phyloP scores from a whole-genome alignment of 2,797 vertebrate species.

The Lacerta agilis region DNA sequence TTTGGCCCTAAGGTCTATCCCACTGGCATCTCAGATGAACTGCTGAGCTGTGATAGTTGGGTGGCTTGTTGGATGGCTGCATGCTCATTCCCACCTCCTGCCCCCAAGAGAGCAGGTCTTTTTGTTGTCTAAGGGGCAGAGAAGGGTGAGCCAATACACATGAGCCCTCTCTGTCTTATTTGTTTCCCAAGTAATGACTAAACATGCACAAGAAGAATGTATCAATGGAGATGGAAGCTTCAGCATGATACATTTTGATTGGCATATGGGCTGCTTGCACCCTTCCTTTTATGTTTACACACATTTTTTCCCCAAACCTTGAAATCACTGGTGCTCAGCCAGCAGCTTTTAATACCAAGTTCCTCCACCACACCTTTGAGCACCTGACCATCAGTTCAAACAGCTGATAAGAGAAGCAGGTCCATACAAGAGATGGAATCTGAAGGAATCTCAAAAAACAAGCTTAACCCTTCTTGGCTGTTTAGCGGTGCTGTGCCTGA shows the following conservation, averaged over 20 bases:
- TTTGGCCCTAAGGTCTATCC: not conserved
- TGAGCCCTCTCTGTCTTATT: not conserved
- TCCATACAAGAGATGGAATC: not conserved
- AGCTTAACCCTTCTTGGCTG: not conserved
- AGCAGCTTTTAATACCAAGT: not conserved
- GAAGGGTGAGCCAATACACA: not conserved
- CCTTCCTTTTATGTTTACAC: not conserved
- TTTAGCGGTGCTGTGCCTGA: not conserved
- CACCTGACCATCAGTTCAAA: not conserved
- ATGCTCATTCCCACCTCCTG: not conserved
- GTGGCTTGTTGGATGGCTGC: not conserved
- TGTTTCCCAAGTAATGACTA: not conserved
- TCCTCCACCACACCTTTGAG: not conserved
- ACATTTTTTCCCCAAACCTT: not conserved
- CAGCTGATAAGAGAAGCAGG: not conserved
- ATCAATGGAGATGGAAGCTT: not conserved
- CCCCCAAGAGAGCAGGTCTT: not conserved
- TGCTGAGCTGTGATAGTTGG: not conserved
- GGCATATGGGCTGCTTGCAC: not conserved
- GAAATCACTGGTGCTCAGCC: not conserved
- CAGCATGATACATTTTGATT: not conserved
- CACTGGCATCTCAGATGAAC: not conserved
- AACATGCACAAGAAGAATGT: not conserved
- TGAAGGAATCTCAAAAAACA: not conserved
- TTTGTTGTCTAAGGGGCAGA: not conserved